Base-by-base conservation (phyloP, 2,888 invertebrate genomes). In the Sericinus montela region DNA sequence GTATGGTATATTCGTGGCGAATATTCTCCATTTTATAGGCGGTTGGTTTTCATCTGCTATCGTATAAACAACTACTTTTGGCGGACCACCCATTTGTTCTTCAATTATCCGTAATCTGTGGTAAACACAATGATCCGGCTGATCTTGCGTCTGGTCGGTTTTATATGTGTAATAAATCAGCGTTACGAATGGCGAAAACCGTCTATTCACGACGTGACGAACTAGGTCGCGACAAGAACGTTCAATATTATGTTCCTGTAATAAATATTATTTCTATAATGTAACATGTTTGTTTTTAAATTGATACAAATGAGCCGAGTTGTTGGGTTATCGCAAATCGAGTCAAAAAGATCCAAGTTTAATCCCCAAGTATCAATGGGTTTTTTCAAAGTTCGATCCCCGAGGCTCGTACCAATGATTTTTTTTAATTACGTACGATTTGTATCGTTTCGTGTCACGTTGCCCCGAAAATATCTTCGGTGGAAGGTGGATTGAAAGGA, bases 101-200 rank as follows among this genome's bases (percentile, higher is more conserved):
- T 65, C 66, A 67, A 65, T 63, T 68, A 65, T 58, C 58, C 60
- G 55, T 65, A 69, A 68, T 70, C 63, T 65, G 67, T 60, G 71
- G 72, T 66, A 59, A 57, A 60, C 62, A 46, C 54, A 65, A 72
- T 70, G 70, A 73, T 74, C 66, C 63, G 62, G 64, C 80, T n/a
- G n/a, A 5, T 19, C 19, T 19, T n/a, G n/a, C n/a, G 76, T 78
- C 75, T 80, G 82, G 65, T 61, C 55, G 64, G 65, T 75, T 86
- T 84, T 81, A 85, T 81, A 75, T 63, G 63, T 60, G 57, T 66
- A 67, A 81, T 85, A 86, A 86, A 86, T 85, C 80, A 80, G 34
- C 28, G 39, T 23, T 19, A 19, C 72, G 67, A 73, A 73, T 72
- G 71, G 65, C 69, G 69, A 72, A 75, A 76, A 77, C 57, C 62